Evolutionary conservation across 2,797 vertebrate genomes (phyloP).

Genomic region (Cyprinella venusta): DNA sequence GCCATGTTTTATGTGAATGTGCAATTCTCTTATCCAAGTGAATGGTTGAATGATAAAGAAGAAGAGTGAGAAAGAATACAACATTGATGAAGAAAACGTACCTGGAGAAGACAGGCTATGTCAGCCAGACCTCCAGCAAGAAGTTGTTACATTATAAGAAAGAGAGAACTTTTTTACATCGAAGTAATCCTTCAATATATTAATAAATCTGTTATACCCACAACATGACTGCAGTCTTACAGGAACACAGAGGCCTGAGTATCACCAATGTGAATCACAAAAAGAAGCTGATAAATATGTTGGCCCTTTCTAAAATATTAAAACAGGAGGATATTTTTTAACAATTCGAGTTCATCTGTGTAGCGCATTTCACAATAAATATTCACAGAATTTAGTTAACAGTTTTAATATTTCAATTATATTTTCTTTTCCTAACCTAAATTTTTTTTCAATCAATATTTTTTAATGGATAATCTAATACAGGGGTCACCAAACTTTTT

Average conservation of each 20-base stretch:
- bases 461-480: not conserved
- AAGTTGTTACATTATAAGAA: not conserved
- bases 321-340: no score
- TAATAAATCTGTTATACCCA: not conserved
- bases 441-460: not conserved
- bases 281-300: not conserved
- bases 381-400: not conserved
- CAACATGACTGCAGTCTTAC: not conserved
- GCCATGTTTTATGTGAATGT: not conserved
- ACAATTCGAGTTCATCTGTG: not conserved
- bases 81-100: not conserved
- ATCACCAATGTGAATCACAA: not conserved
- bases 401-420: not conserved
- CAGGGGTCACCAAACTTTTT: no score
- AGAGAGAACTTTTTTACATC: not conserved
- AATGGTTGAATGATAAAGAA: not conserved
- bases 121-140: constrained; percentile 8
- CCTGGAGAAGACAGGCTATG: constrained; percentile 8
- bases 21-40: not conserved
- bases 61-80: not conserved
- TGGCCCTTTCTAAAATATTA: not conserved
- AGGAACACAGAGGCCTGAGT: not conserved
- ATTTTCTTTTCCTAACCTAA: not conserved
- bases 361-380: not conserved
- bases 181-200: not conserved